Base-by-base conservation (phyloP, 2,888 invertebrate species). In the Sinotaia quadrata region DNA sequence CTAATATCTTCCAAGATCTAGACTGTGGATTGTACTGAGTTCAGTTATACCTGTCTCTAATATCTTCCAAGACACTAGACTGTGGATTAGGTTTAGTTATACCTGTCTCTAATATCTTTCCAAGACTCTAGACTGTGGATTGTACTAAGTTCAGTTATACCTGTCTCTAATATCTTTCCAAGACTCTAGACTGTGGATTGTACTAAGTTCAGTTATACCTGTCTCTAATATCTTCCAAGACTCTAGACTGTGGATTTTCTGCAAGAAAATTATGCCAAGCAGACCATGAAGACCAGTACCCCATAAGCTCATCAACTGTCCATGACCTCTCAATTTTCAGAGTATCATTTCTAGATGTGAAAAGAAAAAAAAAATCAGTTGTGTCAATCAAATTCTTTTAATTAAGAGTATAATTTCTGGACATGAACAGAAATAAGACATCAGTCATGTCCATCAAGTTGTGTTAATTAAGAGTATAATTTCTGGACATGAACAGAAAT, bases 261-360 rank as follows among this genome's bases (percentile, higher is more conserved):
- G 75, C 72, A 12, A 78, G 49, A 52, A 75, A 79, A 18, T 70
- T 63, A 60, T 71, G 73, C 73, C 78, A 78, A 3, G 76, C 78
- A n/a, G 82, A 82, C 77, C 79, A 80, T 7, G 80, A 78, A 4
- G 79, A 77, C 52, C 81, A 29, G 60, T 81, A 82, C 4, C 82
- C 82, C 31, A 80, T 47, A 37, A 77, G 76, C 15, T 78, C 78
- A 31, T 75, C 77, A 4, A 80, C 65, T 7, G 76, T 73, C 78
- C 65, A 71, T 10, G 15, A 36, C 27, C 65, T 67, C 33, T 61
- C 57, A 24, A 74, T 74, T 15, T 56, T 69, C 27, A 74, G 21
- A 37, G 61, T 65, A 54, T 71, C 74, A 57, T 73, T 68, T 51
- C 73, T 73, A 51, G 1, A 31, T 2, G 31, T 15, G 2, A 47